phyloP scores from a whole-genome alignment of 2,113 vertebrate species.

The Harpagus bidentatus region DNA sequence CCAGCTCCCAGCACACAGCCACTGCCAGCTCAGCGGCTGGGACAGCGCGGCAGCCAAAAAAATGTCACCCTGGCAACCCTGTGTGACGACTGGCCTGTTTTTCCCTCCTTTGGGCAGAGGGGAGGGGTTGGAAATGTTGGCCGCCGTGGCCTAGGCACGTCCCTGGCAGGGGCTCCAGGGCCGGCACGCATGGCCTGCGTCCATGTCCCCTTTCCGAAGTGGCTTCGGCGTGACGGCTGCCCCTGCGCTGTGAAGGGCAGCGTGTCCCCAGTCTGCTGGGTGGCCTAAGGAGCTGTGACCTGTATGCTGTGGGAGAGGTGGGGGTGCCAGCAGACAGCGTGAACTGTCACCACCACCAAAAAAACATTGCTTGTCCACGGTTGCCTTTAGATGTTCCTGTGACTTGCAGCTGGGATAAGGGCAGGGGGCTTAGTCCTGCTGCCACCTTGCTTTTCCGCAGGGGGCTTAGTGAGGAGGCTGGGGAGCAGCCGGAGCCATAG shows the following conservation, averaged over 20 bases:
- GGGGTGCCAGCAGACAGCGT: neutral
- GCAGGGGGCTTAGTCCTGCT: neutral
- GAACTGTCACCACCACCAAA: accelerated
- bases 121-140: neutral
- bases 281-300: neutral
- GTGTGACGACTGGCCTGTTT: neutral
- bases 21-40: neutral
- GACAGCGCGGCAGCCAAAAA: neutral
- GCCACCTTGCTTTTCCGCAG: accelerated
- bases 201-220: accelerated
- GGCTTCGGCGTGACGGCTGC: accelerated
- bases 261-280: neutral
- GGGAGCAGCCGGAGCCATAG: neutral
- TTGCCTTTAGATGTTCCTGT: neutral
- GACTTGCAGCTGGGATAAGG: neutral
- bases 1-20: neutral
- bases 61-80: neutral
- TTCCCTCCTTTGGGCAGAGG: neutral
- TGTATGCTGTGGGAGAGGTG: accelerated
- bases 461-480: neutral
- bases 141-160: accelerated
- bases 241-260: too few species aligned
- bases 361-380: accelerated
- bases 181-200: neutral
- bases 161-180: neutral